phyloP scores from a whole-genome alignment of 2,113 vertebrate species.

The Climacteris rufus region DNA sequence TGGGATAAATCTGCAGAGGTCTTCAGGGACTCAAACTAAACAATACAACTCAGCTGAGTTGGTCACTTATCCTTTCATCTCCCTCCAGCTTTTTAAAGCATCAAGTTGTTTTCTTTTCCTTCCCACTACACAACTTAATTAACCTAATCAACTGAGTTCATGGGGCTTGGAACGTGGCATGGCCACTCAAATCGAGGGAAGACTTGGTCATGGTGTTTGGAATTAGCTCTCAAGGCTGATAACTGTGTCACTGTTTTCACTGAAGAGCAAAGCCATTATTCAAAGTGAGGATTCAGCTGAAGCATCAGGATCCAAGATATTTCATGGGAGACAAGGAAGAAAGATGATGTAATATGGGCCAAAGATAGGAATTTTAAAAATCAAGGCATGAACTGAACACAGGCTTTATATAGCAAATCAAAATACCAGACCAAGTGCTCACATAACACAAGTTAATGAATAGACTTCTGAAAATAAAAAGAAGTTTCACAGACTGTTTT shows the following conservation, averaged over 20 bases:
- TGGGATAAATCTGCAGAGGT: neutral
- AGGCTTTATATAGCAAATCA: neutral
- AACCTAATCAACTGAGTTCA: neutral
- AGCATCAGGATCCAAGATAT: neutral
- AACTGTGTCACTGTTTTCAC: neutral
- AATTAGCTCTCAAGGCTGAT: neutral
- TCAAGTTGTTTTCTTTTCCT: neutral
- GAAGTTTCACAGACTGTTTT: neutral
- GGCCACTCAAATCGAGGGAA: neutral
- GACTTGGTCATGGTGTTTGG: neutral
- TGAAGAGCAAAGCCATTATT: neutral
- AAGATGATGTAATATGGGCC: neutral
- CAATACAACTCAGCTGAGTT: neutral
- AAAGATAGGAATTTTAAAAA: neutral
- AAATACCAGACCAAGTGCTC: neutral
- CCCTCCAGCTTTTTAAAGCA: neutral
- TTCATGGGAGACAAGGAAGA: neutral
- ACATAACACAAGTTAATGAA: neutral
- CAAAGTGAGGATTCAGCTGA: neutral
- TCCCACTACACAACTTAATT: neutral
- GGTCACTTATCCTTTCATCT: constrained; percentile 12
- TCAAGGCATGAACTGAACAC: neutral
- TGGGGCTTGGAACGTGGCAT: neutral
- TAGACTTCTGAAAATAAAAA: neutral
- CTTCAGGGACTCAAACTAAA: constrained; percentile 23